Evolutionary conservation across 2,888 invertebrate species (phyloP), one percentile per base, ranked within the genome.

Genomic region (Tethea ocularis): DNA sequence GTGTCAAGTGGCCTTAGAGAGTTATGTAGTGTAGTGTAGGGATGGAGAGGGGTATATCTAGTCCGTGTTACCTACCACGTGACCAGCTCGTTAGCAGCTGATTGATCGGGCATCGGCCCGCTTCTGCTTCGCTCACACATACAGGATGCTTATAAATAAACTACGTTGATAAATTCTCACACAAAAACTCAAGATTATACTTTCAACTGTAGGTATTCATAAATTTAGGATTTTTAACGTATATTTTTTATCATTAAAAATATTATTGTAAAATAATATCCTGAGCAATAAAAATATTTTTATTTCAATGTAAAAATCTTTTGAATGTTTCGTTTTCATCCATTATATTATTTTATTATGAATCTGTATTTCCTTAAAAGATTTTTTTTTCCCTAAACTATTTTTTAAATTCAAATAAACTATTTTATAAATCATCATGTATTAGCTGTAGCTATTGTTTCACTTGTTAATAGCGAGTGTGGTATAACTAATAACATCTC

Each of bases 401-500:
- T 58, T 17, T 58, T 17, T 26, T 8, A 33, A 22, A 36, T 58
- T 55, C 52, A 60, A 57, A 53, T 20, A 54, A 53, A 59, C 53
- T 51, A 59, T 38, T 61, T 57, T 69, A 72, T 66, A 51, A 52
- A 83, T 75, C 88, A 84, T 66, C 83, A 77, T 89, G 78, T 89
- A 87, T 62, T 65, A 64, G 59, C 61, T 73, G 74, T 80, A 61
- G 10, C 84, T 78, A 87, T 93, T 92, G 92, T 92, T 92, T 91
- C 91, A 91, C 89, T 90, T 90, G 89, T 91, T 92, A 91, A 92
- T 91, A 89, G 87, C 86, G 86, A 91, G 89, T 86, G 82, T 88
- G 88, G 88, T 91, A 89, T 89, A 92, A 91, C 93, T 93, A 92
- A 93, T 92, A 93, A 93, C 93, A 93, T 92, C 92, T 92, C 93